phyloP scores from a whole-genome alignment of 2,113 vertebrate genomes.

The Callionymus lyra region DNA sequence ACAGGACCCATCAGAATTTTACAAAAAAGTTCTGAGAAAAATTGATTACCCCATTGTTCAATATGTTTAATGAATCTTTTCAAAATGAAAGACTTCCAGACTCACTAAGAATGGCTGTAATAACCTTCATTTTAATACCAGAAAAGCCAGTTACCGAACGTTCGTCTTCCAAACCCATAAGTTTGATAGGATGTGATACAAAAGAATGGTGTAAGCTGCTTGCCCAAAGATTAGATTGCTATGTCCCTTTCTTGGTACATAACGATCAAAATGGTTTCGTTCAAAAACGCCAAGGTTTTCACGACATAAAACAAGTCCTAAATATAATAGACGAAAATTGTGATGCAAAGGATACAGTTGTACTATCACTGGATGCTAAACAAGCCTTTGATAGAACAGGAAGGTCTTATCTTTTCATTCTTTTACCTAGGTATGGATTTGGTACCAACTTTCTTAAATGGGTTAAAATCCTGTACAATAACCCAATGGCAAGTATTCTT shows the following conservation, averaged over 20 bases:
- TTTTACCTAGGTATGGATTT: not conserved
- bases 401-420: not conserved
- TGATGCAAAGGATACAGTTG: not conserved
- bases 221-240: not conserved
- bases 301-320: not conserved
- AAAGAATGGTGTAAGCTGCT: not conserved
- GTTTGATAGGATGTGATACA: not conserved
- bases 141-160: not conserved
- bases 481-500: not conserved
- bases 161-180: not conserved
- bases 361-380: not conserved
- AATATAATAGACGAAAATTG: not conserved
- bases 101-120: not conserved
- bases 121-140: conserved; percentile 1
- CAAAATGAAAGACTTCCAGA: not conserved
- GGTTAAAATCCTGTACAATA: not conserved
- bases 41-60: too few species aligned
- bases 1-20: not conserved
- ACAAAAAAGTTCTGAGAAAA: too few species aligned
- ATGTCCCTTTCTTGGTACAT: too few species aligned
- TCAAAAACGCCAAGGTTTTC: conserved; percentile 1
- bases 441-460: not conserved
- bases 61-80: too few species aligned
- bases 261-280: too few species aligned
- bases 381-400: conserved; percentile 1